Evolutionary conservation across 2,888 invertebrate genomes (phyloP), one percentile per base, ranked within the genome.

Genomic region (Xylocampa areola): DNA sequence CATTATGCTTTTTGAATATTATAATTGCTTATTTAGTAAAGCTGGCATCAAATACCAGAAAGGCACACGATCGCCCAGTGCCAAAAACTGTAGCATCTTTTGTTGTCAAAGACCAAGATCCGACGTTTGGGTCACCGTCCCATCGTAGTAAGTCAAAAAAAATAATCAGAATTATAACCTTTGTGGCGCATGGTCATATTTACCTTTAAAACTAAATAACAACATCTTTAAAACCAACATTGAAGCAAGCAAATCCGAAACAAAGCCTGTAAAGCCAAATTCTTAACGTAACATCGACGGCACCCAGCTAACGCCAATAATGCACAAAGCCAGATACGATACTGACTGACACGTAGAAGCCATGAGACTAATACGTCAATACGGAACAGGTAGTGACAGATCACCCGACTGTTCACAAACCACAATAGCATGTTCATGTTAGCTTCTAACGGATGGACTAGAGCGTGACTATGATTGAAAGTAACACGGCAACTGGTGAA

Each of bases 291-390:
- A 19, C 33, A 2, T 16, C n/a, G 21, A 6, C 13, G 19, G 4
- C 29, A 45, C 17, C 17, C 7, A 21, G 49, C 19, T 29, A 21
- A 65, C 10, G 44, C 32, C 44, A 33, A 48, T 17, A 36, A 16
- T 60, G n/a, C 30, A 53, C 60, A 40, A 44, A 35, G 66, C 47
- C 14, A 14, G 37, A 49, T 19, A 27, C 13, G 29, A 19, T 33
- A 39, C 4, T 50, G 41, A 43, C 25, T 43, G 41, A 33, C 47
- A 33, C 17, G 2, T 21, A 29, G 13, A 58, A 50, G 23, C 45
- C 33, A 53, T 16, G n/a, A 5, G 14, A 52, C 49, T 45, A 27
- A 62, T 50, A 54, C 37, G 27, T 62, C 65, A 62, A 27, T 36
- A 54, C 14, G 5, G 33, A 33, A 50, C 55, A 49, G 25, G 17